Percentiles rank a stretch among this genome's conserved stretches.
Conservation (phyloP, 2,797 vertebrate species). For the Lerista edwardsae region DNA sequence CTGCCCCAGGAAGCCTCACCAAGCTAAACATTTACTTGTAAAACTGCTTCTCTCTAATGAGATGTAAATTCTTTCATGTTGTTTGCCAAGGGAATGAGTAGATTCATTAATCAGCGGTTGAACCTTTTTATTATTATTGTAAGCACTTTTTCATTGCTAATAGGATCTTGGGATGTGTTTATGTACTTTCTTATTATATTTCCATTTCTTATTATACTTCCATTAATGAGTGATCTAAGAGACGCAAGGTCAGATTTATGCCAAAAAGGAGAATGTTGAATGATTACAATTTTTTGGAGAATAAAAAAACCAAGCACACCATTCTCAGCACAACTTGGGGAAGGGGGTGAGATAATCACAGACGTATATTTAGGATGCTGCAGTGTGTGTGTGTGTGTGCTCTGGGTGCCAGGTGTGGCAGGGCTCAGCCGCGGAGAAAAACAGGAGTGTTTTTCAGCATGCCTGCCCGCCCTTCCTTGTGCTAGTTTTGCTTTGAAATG, state of each 20-base stretch:
- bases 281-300: neutral
- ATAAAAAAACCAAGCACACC: neutral
- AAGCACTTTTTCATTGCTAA: slow-evolving; percentile 20
- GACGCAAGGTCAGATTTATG: neutral
- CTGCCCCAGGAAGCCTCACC: slow-evolving; percentile 34
- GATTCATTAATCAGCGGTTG: slow-evolving; percentile 53
- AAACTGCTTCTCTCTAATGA: slow-evolving; percentile 49
- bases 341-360: no score
- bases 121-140: slow-evolving; percentile 39
- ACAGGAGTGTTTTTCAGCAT: no score
- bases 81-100: slow-evolving; percentile 41
- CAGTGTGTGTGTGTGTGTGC: no score
- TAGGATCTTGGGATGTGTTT: slow-evolving; percentile 34
- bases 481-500: no score
- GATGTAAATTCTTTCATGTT: slow-evolving; percentile 37
- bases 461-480: no score
- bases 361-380: no score
- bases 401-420: no score
- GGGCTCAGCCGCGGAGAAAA: no score
- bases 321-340: neutral
- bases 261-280: neutral
- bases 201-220: slow-evolving; percentile 46
- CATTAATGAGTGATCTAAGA: slow-evolving; percentile 29
- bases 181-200: slow-evolving; percentile 40
- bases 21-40: slow-evolving; percentile 59